A percentile compares a stretch with the other conserved stretches of the same genome.
phyloP scores from a whole-genome alignment of 1,140 invertebrate species.

The Schlechtendalia chinensis region DNA sequence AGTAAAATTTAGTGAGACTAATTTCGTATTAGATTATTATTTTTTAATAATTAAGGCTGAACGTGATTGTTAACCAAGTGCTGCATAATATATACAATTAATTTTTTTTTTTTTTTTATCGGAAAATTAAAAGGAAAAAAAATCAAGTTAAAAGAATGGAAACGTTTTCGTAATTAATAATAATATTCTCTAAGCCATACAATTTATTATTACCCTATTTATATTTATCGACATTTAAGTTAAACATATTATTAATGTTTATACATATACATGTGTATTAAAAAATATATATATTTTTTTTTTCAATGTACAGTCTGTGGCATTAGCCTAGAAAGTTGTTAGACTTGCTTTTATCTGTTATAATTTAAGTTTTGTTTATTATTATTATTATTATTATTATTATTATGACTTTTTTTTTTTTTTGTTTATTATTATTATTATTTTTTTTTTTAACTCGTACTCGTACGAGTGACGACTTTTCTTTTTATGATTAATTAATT shows the following conservation, averaged over 20 bases:
- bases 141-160: conserved; percentile 25
- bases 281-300: background rate
- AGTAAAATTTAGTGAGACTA: conserved; percentile 46
- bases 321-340: conserved; percentile 50
- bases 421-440: too few species aligned
- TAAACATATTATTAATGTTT: background rate
- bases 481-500: conserved; percentile 41
- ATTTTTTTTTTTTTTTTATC: conserved; percentile 11
- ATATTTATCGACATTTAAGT: conserved; percentile 40
- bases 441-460: conserved; percentile 38
- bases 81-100: conserved; percentile 1
- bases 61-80: conserved; percentile 49
- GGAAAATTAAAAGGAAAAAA: background rate
- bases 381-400: too few species aligned
- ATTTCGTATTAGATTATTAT: conserved; percentile 44
- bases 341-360: conserved; percentile 50
- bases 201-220: conserved; percentile 39
- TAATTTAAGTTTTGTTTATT: conserved; percentile 40
- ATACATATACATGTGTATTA: conserved; percentile 42
- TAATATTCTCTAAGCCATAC: conserved; percentile 48
- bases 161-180: conserved; percentile 29
- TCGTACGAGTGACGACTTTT: conserved; percentile 32
- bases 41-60: conserved; percentile 49
- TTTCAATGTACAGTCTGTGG: conserved; percentile 48
- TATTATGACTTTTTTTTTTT: too few species aligned